phyloP scores from a whole-genome alignment of 2,888 invertebrate genomes.

The Erannis defoliaria region DNA sequence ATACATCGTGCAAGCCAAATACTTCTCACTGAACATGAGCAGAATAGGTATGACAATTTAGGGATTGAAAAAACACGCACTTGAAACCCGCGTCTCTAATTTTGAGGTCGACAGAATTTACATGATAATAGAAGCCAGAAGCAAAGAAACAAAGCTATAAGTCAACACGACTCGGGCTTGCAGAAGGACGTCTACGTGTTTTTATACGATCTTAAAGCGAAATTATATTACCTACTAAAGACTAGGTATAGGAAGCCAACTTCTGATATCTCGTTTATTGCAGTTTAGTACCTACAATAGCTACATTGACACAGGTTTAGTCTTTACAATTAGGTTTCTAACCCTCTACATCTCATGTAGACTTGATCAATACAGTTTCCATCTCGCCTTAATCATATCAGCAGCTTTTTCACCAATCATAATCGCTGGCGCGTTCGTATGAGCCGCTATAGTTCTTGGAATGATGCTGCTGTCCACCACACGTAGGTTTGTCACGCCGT shows the following conservation, averaged over 20 bases:
- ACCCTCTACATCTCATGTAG: no score
- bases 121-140: slow-evolving; percentile 20
- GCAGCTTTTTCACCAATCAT: slow-evolving; percentile 92
- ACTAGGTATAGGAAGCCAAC: not conserved
- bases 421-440: slow-evolving; percentile 89
- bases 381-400: slow-evolving; percentile 86
- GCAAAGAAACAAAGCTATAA: slow-evolving; percentile 5
- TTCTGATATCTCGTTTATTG: not conserved
- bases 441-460: slow-evolving; percentile 88
- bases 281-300: not conserved
- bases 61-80: no score
- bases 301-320: not conserved
- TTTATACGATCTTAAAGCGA: not conserved
- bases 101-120: slow-evolving; percentile 12
- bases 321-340: no score
- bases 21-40: no score
- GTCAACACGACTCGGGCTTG: not conserved
- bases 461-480: slow-evolving; percentile 91
- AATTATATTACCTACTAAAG: not conserved
- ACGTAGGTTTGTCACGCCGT: slow-evolving; percentile 87
- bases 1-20: no score
- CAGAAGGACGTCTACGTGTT: not conserved
- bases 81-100: slow-evolving; percentile 14
- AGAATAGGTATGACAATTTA: no score
- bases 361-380: slow-evolving; percentile 63